phyloP scores from a whole-genome alignment of 2,888 invertebrate genomes.

The Bellardia bayeri region DNA sequence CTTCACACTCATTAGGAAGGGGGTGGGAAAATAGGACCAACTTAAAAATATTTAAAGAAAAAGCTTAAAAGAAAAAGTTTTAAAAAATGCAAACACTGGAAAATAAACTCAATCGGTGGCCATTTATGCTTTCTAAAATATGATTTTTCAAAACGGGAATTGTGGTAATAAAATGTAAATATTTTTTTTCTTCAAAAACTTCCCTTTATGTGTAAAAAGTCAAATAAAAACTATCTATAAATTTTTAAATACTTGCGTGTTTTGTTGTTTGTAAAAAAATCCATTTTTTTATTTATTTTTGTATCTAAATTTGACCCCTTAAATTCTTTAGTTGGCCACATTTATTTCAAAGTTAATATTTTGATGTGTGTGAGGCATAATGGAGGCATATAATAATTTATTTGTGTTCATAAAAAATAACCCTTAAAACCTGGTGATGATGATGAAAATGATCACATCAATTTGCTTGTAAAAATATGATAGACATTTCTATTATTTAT shows the following conservation, averaged over 20 bases:
- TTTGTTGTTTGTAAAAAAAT: too few relatives aligned
- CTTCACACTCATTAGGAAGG: neutral
- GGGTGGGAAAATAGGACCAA: constrained; percentile 24
- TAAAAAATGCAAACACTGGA: too few relatives aligned
- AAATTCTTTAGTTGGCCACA: constrained; percentile 33
- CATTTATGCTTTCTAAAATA: too few relatives aligned
- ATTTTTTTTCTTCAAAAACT: too few relatives aligned
- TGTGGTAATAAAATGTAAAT: too few relatives aligned
- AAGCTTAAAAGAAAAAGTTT: too few relatives aligned
- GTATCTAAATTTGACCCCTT: neutral
- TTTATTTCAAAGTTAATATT: neutral
- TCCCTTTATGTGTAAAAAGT: too few relatives aligned
- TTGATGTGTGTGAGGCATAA: neutral
- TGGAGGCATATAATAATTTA: neutral
- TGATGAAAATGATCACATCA: constrained; percentile 58
- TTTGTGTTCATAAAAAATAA: constrained; percentile 7
- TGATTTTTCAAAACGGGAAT: too few relatives aligned
- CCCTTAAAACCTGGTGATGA: neutral
- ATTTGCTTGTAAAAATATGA: constrained; percentile 45
- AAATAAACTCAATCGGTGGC: too few relatives aligned
- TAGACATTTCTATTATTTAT: constrained; percentile 45
- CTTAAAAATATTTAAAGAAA: neutral
- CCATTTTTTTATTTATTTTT: too few relatives aligned
- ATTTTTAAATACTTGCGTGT: too few relatives aligned
- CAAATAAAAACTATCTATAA: too few relatives aligned